phyloP scores from a whole-genome alignment of 2,888 invertebrate species.

The Ophion costatus region DNA sequence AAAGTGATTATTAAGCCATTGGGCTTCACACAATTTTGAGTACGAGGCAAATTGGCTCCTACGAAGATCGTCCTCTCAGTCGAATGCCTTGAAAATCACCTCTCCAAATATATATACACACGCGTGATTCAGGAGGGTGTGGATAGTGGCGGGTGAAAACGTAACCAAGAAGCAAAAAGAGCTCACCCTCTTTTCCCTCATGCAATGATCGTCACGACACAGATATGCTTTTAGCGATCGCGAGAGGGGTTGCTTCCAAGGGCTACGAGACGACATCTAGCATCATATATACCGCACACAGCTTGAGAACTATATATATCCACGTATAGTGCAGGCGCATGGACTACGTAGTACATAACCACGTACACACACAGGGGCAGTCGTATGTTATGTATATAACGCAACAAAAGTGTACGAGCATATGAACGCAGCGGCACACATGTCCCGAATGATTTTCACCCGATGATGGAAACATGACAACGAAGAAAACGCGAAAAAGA shows the following conservation, averaged over 20 bases:
- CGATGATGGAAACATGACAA: constrained; percentile 36
- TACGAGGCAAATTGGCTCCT: too few species aligned
- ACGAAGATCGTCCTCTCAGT: constrained; percentile 22
- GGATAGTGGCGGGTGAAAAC: constrained; percentile 53
- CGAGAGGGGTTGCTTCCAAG: constrained; percentile 78
- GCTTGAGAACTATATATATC: constrained; percentile 10
- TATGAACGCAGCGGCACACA: not conserved
- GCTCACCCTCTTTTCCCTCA: constrained; percentile 69
- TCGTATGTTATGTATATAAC: constrained; percentile 12
- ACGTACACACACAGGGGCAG: not conserved
- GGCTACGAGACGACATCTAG: constrained; percentile 49
- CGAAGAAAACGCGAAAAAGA: constrained; percentile 3
- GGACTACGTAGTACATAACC: constrained; percentile 16
- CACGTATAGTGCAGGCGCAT: constrained; percentile 18
- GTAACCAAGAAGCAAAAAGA: constrained; percentile 58
- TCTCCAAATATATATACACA: constrained; percentile 9
- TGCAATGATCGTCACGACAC: constrained; percentile 79
- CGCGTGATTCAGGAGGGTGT: constrained; percentile 56
- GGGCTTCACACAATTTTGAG: too few species aligned
- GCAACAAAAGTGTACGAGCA: constrained; percentile 18
- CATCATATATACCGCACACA: constrained; percentile 15
- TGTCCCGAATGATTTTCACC: constrained; percentile 4
- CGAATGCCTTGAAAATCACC: constrained; percentile 8
- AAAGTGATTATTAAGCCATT: too few species aligned
- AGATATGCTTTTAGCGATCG: constrained; percentile 83